Evolutionary conservation across 2,113 vertebrate genomes (phyloP).

Genomic region (Petaurus breviceps): DNA sequence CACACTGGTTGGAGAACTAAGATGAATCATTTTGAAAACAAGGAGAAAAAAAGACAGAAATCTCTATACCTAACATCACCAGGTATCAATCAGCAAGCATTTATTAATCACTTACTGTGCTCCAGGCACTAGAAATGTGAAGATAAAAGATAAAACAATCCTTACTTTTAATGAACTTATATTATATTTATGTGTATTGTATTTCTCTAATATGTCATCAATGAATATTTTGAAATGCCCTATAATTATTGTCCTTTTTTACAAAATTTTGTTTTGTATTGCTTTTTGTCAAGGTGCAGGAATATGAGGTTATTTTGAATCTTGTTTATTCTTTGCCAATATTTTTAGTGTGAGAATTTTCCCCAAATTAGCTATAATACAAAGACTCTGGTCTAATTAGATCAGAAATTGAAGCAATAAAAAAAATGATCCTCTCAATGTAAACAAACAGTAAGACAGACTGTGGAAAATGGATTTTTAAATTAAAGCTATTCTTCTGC

Average conservation of each 20-base stretch:
- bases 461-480: neutral
- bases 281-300: neutral
- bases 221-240: neutral
- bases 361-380: neutral
- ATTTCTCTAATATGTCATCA: neutral
- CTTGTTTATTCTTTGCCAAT: neutral
- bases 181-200: neutral
- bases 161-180: neutral
- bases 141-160: neutral
- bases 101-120: neutral
- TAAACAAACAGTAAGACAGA: neutral
- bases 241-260: neutral
- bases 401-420: neutral
- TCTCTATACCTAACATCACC: neutral
- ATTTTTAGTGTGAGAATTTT: neutral
- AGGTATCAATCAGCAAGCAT: neutral
- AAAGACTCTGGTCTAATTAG: neutral
- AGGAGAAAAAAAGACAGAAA: neutral
- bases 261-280: neutral
- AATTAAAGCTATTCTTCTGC: neutral
- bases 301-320: neutral
- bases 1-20: neutral
- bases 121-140: neutral
- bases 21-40: neutral
- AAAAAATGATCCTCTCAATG: neutral